These are phyloP conservation scores for Terebella lapidaria DNA, from an alignment of 2,888 invertebrate genomes.

Conservation along the genomic window DNA sequence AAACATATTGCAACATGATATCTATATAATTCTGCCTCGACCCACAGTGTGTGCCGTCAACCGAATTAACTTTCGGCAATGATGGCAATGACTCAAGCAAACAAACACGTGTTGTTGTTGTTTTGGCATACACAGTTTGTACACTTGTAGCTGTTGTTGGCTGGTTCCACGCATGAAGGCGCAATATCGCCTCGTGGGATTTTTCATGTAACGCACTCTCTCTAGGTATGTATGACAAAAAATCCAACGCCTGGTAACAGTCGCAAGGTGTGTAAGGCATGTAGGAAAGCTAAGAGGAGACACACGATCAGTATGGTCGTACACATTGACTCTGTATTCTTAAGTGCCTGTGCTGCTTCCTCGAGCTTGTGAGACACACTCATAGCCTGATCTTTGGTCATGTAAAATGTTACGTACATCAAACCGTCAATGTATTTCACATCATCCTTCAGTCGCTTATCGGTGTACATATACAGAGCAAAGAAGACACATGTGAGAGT, in stretches of 20 bases:
- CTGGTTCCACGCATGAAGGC: too few relatives aligned
- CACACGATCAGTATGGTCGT: neutral
- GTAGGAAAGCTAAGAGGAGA: neutral
- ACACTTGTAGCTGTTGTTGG: too few relatives aligned
- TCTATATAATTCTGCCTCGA: too few relatives aligned
- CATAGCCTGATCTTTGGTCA: neutral
- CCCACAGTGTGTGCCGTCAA: too few relatives aligned
- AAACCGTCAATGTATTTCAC: neutral
- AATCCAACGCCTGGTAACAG: conserved; percentile 1
- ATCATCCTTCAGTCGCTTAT: neutral
- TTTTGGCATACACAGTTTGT: too few relatives aligned
- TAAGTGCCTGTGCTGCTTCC: neutral
- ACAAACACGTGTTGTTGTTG: too few relatives aligned
- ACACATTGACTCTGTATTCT: neutral
- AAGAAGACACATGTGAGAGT: neutral
- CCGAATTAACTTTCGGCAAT: too few relatives aligned
- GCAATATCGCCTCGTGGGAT: too few relatives aligned
- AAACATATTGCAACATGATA: too few relatives aligned
- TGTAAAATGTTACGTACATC: neutral
- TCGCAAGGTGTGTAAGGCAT: neutral
- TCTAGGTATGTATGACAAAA: too few relatives aligned
- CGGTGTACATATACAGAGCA: neutral
- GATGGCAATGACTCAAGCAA: too few relatives aligned
- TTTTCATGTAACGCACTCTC: too few relatives aligned
- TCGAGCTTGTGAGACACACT: neutral